Base-by-base conservation (phyloP, 2,113 vertebrate genomes). In the Nerophis ophidion region DNA sequence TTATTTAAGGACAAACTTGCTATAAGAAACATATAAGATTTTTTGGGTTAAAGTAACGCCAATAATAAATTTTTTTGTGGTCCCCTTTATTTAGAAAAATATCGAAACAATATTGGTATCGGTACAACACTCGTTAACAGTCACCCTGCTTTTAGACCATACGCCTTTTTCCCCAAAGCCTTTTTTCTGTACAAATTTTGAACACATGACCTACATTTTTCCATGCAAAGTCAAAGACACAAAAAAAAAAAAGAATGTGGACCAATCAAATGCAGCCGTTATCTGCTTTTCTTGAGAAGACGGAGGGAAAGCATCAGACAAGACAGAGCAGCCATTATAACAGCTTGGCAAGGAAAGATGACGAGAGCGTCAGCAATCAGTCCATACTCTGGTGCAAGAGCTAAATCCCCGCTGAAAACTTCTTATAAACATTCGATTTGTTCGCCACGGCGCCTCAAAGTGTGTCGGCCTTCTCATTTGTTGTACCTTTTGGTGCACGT, bases 391-490 rank as follows among this genome's bases (percentile, higher is more conserved):
- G 81, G 76, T 85, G 85, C 83, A 87, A 87, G 74, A 85, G 70
- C 63, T 71, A 78, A 82, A 84, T 85, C 81, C 78, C 83, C 64
- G 70, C 77, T 76, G 83, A 78, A 87, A 87, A 85, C 74, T 82
- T 59, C 67, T 74, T 69, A 85, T 75, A 85, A 87, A 87, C 83
- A 85, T 84, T 87, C 81, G 70, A 67, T 84, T 87, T 82, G 81
- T 81, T 58, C 81, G 71, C 65, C 71, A 69, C 71, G 46, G 57
- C 17, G 19, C 13, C 42, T 47, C 56, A 44, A 16, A 45, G 17
- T 17, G 38, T 11, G 42, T 26, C 56, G 14, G 40, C 6, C 35
- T 57, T 34, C 42, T 47, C 12, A 17, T 58, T 33, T 58, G 57
- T 26, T 19, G n/a, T 19, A 17, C 36, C 54, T 13, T 17, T 19